phyloP scores from a whole-genome alignment of 1,140 invertebrate species.

The Drosophila suzukii region DNA sequence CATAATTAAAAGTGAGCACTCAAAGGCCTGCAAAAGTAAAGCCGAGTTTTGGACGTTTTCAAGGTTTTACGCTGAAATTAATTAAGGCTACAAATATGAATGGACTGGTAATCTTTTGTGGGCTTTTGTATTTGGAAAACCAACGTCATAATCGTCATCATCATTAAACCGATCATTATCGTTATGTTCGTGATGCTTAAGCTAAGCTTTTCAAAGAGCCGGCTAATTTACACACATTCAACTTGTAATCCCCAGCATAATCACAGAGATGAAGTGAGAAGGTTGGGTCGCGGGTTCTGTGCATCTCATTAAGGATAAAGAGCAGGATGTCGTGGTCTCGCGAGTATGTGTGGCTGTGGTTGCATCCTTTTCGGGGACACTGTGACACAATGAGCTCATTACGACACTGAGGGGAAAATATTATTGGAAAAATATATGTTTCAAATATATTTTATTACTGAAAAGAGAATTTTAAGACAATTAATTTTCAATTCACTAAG shows the following conservation, averaged over 20 bases:
- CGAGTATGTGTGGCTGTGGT: slow-evolving; percentile 1
- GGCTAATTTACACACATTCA: slow-evolving; percentile 56
- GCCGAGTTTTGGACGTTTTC: slow-evolving; percentile 51
- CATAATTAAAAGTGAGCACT: slow-evolving; percentile 64
- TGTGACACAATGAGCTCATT: slow-evolving; percentile 44
- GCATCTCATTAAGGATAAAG: slow-evolving; percentile 49
- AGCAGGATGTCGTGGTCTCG: slow-evolving; percentile 36
- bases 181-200: slow-evolving; percentile 14
- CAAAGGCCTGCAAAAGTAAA: slow-evolving; percentile 15
- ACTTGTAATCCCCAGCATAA: slow-evolving; percentile 48
- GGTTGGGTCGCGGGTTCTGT: slow-evolving; percentile 21
- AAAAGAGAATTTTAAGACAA: no score
- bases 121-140: slow-evolving; percentile 28
- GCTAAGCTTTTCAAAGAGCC: slow-evolving; percentile 47
- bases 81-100: slow-evolving; percentile 34
- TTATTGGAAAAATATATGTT: background rate
- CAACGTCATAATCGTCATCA: slow-evolving; percentile 5
- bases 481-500: no score
- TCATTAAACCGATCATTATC: slow-evolving; percentile 31
- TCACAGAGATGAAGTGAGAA: slow-evolving; percentile 38
- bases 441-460: no score
- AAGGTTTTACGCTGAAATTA: slow-evolving; percentile 60
- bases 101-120: slow-evolving; percentile 27
- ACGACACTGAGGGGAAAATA: slow-evolving; percentile 13
- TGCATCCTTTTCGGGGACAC: slow-evolving; percentile 49